Conservation (phyloP, 2,113 vertebrate species). For the Grammomys dolichurus region DNA sequence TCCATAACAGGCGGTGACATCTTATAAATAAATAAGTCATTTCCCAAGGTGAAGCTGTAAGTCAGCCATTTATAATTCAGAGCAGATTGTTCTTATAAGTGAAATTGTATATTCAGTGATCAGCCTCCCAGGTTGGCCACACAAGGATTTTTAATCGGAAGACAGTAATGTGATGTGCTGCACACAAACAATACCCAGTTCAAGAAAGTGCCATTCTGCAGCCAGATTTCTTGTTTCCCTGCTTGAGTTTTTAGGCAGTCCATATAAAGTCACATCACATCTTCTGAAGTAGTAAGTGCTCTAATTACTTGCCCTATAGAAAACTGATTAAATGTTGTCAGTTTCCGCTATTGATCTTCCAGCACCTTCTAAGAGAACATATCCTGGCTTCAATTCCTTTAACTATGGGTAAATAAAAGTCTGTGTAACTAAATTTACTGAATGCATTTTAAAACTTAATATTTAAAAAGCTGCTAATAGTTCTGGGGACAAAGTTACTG, state of each 20-base stretch:
- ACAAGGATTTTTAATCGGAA: slow-evolving; percentile 29
- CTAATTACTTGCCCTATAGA: neutral
- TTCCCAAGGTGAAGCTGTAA: slow-evolving; percentile 36
- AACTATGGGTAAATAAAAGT: slow-evolving; percentile 21
- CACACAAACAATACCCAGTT: neutral
- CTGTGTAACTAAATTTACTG: neutral
- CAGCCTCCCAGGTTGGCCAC: slow-evolving; percentile 36
- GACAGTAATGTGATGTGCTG: neutral
- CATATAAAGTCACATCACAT: neutral
- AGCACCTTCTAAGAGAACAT: neutral
- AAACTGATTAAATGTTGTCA: neutral
- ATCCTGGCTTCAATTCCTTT: neutral
- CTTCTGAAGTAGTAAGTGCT: neutral
- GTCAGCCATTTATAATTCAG: slow-evolving; percentile 28
- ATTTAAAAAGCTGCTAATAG: neutral
- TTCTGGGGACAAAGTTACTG: neutral
- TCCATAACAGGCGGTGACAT: neutral
- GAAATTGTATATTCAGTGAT: slow-evolving; percentile 34
- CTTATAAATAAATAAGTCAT: slow-evolving; percentile 43
- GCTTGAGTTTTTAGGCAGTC: neutral
- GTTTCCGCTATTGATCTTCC: neutral
- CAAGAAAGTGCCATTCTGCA: neutral
- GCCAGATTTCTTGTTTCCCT: neutral
- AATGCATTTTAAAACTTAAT: neutral
- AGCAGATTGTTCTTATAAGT: slow-evolving; percentile 63